These are phyloP conservation scores for Polia nebulosa DNA, from an alignment of 2,888 invertebrate genomes.

Conservation along the genomic window DNA sequence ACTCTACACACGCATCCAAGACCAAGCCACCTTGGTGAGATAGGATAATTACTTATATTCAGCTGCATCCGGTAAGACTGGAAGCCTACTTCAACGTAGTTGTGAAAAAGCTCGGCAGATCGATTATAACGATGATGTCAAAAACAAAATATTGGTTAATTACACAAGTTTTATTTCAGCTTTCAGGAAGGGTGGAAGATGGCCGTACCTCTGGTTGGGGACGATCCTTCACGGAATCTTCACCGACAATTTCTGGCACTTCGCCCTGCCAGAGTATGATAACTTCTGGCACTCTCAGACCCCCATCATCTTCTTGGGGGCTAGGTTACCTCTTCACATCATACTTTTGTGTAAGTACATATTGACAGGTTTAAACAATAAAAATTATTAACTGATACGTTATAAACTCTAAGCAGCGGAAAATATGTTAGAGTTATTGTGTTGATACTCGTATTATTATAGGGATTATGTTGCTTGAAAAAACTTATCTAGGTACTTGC, in stretches of 20 bases:
- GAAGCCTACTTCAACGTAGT: not conserved
- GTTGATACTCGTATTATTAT: too few relatives aligned
- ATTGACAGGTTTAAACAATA: constrained; percentile 5
- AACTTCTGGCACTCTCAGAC: constrained; percentile 97
- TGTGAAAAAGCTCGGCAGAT: not conserved
- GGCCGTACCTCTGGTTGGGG: constrained; percentile 94
- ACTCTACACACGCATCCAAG: too few relatives aligned
- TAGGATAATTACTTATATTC: too few relatives aligned
- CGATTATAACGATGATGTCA: not conserved
- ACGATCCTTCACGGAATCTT: constrained; percentile 93
- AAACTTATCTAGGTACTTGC: too few relatives aligned
- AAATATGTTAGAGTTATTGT: too few relatives aligned
- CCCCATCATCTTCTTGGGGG: constrained; percentile 93
- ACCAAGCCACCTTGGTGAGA: too few relatives aligned
- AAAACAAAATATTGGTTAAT: not conserved
- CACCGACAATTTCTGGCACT: constrained; percentile 93
- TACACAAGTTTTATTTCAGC: constrained; percentile 79
- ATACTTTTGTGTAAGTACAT: constrained; percentile 92
- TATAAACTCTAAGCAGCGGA: too few relatives aligned
- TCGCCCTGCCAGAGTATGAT: constrained; percentile 94
- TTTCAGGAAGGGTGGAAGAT: constrained; percentile 93
- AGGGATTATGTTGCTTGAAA: too few relatives aligned
- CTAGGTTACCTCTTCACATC: constrained; percentile 94
- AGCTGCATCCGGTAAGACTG: not conserved
- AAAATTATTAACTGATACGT: too few relatives aligned